Conservation (phyloP, 2,888 invertebrate genomes). For the Acanthopleura granulata region DNA sequence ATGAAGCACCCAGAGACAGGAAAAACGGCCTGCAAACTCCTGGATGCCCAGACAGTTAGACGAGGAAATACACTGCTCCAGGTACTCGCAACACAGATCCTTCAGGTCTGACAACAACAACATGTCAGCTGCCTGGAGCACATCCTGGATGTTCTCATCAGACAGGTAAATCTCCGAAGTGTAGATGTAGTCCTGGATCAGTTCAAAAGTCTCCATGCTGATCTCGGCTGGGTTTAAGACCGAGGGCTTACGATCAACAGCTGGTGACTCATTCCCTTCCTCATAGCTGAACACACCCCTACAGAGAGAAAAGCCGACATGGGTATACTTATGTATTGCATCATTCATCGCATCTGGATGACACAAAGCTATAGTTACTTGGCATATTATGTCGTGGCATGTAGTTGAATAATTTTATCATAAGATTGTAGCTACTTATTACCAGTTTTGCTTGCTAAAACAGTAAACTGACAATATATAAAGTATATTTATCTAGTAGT, state of each 20-base stretch:
- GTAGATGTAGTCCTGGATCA: constrained; percentile 58
- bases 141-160: constrained; percentile 57
- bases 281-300: constrained; percentile 37
- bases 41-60: constrained; percentile 89
- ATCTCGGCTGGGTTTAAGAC: constrained; percentile 39
- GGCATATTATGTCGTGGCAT: too few relatives aligned
- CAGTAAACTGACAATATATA: too few relatives aligned
- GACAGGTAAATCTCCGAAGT: constrained; percentile 50
- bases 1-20: constrained; percentile 53
- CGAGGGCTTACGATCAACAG: constrained; percentile 34
- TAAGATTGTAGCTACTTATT: too few relatives aligned
- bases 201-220: constrained; percentile 43
- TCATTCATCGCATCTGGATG: too few relatives aligned
- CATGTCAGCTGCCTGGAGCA: constrained; percentile 58
- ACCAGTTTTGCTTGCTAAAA: too few relatives aligned
- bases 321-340: too few relatives aligned
- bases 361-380: too few relatives aligned
- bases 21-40: constrained; percentile 81
- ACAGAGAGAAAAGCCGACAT: constrained; percentile 6
- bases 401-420: too few relatives aligned
- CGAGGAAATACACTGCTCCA: constrained; percentile 54
- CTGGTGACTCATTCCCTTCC: constrained; percentile 2
- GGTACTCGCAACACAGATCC: constrained; percentile 56
- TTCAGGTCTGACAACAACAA: constrained; percentile 55
- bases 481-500: too few relatives aligned